Conservation (phyloP, 1,140 invertebrate genomes). For the Drosophila chauvacae region DNA sequence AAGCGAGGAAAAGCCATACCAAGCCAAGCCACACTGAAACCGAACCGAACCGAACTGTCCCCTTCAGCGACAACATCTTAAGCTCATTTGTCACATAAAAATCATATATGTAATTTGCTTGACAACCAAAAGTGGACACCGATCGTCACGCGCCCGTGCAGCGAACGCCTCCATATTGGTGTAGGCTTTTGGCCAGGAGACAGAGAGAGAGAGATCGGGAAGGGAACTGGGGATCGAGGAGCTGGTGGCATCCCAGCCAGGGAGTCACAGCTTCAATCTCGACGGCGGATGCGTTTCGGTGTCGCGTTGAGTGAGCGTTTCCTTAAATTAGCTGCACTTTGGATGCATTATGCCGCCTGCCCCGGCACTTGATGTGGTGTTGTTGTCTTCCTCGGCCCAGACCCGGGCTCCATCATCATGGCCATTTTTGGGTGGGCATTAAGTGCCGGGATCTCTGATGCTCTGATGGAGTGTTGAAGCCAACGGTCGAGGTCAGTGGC, state of each 20-base stretch:
- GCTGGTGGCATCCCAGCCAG: conserved; percentile 27
- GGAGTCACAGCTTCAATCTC: conserved; percentile 31
- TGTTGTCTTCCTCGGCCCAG: conserved; percentile 17
- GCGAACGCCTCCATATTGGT: conserved; percentile 80
- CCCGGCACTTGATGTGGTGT: conserved; percentile 47
- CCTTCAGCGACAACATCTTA: conserved; percentile 76
- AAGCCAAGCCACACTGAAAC: conserved; percentile 23
- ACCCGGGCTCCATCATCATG: conserved; percentile 41
- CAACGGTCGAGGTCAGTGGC: conserved; percentile 57
- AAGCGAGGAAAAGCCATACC: conserved; percentile 6
- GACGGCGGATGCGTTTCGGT: conserved; percentile 52
- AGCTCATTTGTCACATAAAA: conserved; percentile 83
- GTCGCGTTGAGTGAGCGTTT: conserved; percentile 69
- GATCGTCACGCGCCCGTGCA: conserved; percentile 71
- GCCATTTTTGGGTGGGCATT: conserved; percentile 79
- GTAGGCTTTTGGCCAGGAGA: conserved; percentile 54
- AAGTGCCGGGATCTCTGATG: conserved; percentile 64
- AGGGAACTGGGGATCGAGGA: not conserved
- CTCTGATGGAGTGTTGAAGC: conserved; percentile 76
- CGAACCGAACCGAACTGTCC: conserved; percentile 41
- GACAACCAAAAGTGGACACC: conserved; percentile 79
- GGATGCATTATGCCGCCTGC: conserved; percentile 58
- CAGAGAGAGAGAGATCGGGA: not conserved
- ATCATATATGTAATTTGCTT: conserved; percentile 83
- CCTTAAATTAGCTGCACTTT: conserved; percentile 81